Base-by-base conservation (phyloP, 2,888 invertebrate genomes). In the Eupithecia vulgata region DNA sequence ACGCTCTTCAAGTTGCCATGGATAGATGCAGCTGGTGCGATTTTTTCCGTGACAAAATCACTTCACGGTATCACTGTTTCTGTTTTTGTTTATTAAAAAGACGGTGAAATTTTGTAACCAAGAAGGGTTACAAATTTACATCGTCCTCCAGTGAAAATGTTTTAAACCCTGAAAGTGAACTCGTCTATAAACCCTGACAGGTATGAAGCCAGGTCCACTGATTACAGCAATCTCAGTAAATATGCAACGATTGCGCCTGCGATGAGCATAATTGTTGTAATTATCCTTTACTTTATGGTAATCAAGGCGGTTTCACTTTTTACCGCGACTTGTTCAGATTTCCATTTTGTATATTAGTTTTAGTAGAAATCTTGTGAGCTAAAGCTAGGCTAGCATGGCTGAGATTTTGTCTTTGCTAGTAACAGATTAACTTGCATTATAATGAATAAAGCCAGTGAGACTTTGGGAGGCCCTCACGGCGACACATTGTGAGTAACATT, bases 241-340 rank as follows among this genome's bases (percentile, higher is more conserved):
- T 77, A 78, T 78, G 72, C 74, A 59, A 66, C 74, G 78, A 76
- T 78, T 78, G 77, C 76, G 57, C 68, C 66, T 70, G 64, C 52
- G 73, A 76, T 75, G 78, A 70, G 68, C 76, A 70, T 76, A 78
- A 76, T 78, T 78, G 70, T 67, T 61, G 75, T 67, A 74, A 80
- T 80, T 80, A 78, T 78, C 73, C 70, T 73, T 72, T 73, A 69
- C 57, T 74, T 72, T 71, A 74, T 76, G 67, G 75, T 76, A 75
- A 75, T 75, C 35, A 64, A 64, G 71, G 25, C 59, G 35, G 73
- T 79, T 79, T 79, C 79, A 77, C 79, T 79, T 77, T 77, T 78
- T 69, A 68, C 59, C 37, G 68, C 65, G 61, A 64, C 52, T 68
- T 62, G 67, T 17, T 67, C 70, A 62, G 74, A 74, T 74, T 75